These are phyloP conservation scores for Antennarius striatus DNA, from an alignment of 2,113 vertebrate genomes.

Conservation along the genomic window DNA sequence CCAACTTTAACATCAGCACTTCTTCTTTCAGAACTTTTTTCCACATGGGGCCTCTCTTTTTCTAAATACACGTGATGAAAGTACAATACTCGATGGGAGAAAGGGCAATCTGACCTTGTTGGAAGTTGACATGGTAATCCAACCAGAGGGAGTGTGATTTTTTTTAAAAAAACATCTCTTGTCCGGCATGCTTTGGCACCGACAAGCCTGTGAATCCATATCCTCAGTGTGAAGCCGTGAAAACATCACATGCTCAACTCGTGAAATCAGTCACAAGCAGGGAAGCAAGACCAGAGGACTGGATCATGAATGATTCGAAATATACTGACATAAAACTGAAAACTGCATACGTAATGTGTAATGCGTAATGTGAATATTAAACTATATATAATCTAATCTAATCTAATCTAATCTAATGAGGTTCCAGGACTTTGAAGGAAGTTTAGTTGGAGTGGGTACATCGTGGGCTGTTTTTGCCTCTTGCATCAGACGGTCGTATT, in stretches of 20 bases:
- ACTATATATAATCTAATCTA: too few relatives aligned
- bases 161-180: conserved; percentile 11
- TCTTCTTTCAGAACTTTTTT: not conserved
- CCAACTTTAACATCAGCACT: not conserved
- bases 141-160: conserved; percentile 23
- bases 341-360: not conserved
- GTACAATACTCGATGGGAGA: conserved; percentile 6
- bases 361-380: too few relatives aligned
- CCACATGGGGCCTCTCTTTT: not conserved
- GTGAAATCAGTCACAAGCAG: conserved; percentile 13
- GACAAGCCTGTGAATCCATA: conserved; percentile 16
- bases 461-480: too few relatives aligned
- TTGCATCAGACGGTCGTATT: too few relatives aligned
- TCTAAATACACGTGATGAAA: not conserved
- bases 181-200: conserved; percentile 32
- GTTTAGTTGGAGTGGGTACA: too few relatives aligned
- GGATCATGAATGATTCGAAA: not conserved
- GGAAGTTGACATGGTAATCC: conserved; percentile 51
- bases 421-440: too few relatives aligned
- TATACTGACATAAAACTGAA: not conserved
- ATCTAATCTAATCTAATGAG: too few relatives aligned
- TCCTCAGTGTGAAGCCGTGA: conserved; percentile 16
- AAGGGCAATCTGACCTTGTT: conserved; percentile 30
- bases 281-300: not conserved
- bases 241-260: conserved; percentile 6